Base-by-base conservation (phyloP, 2,113 vertebrate genomes). In the Puma concolor region DNA sequence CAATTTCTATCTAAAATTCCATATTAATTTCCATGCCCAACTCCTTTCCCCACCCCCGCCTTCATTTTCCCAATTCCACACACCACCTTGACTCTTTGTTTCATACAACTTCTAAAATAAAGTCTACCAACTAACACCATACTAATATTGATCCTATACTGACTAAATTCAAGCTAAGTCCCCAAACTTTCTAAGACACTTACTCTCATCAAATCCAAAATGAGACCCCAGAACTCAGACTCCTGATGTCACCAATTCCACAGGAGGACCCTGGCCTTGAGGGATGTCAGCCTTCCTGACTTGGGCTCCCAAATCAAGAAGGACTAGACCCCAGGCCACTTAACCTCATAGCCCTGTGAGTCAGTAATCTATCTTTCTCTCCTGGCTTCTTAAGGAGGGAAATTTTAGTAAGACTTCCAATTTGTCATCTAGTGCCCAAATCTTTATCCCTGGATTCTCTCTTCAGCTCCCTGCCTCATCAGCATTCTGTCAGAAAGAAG, bases 101-200 rank as follows among this genome's bases (percentile, higher is more conserved):
- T 76, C 29, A 33, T 19, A 76, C 29, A 52, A 88, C 69, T 31
- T 13, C 5, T 76, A n/a, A 82, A 29, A 33, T 50, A 38, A 92
- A 83, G 13, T 57, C 67, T n/a, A 10, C 67, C 48, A 5, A 17
- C 10, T 4, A 44, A 72, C 71, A 50, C 3, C 50, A 9, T 60
- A 27, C 7, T 41, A 25, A 63, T 0, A n/a, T 9, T 4, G 44
- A 29, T 4, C 1, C 69, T 16, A 13, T 44, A 23, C 2, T 12
- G 17, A 87, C n/a, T 31, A 17, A 48, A 23, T 17, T 48, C 57
- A 76, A 83, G 48, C 31, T 5, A 50, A 64, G 41, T 84, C 15
- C 17, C 71, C 41, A 64, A 60, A 54, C 8, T 48, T 64, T 80
- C 36, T 64, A n/a, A 86, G 9, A 48, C 16, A 11, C 14, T 41